Base-by-base conservation (phyloP, 2,113 vertebrate genomes). In the Rhinopomastus cyanomelas region DNA sequence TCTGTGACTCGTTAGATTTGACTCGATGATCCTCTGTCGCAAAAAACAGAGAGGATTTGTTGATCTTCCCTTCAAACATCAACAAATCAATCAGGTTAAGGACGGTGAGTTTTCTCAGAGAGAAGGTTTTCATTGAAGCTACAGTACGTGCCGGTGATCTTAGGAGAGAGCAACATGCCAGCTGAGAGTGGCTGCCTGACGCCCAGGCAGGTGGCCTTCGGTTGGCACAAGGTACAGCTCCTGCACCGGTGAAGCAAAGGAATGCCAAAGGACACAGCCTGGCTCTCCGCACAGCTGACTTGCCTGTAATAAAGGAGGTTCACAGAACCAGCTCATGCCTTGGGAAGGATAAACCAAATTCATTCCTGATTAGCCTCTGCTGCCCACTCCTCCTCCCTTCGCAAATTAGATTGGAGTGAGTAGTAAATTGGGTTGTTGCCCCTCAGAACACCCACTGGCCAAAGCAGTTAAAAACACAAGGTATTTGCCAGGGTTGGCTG, bases 61-160 rank as follows among this genome's bases (percentile, higher is more conserved):
- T n/a, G n/a, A n/a, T n/a, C n/a, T n/a, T 53, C 79, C 81, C 81
- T 89, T 82, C 77, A 8, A 51, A 55, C 1, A 14, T 11, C 62
- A 56, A 68, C 48, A 16, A 18, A 32, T 44, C 73, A 7, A 5
- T 53, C 3, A 5, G 57, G 85, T 72, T 11, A 5, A 62, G 48
- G 94, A 88, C 3, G 55, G n/a, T 1, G 20, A 82, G 55, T 69
- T 88, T 81, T 81, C 92, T 27, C 30, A 9, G 60, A 85, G 84
- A 88, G 83, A 34, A 69, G 84, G 39, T 53, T 81, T 69, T 65
- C 78, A 3, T 88, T 87, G 90, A 93, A 87, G 94, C 79, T 92
- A 84, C 66, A 66, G 93, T 26, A 81, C 92, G 73, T 76, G 93
- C 94, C 86, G 96, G 93, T 83, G 59, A 81, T 85, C 60, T 51